Conservation (phyloP, 1,140 invertebrate species). For the Meloidogyne floridensis region DNA sequence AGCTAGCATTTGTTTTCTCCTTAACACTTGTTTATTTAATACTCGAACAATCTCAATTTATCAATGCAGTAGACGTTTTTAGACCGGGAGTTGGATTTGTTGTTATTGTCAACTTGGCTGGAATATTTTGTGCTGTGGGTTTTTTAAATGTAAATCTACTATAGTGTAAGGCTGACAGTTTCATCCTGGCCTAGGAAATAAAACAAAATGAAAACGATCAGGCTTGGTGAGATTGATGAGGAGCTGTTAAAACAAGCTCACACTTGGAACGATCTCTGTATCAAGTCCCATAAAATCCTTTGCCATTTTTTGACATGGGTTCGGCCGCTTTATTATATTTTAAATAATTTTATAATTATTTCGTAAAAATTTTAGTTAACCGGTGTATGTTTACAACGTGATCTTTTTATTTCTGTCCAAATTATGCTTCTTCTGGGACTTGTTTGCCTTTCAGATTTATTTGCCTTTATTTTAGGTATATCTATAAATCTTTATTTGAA, state of each 20-base stretch:
- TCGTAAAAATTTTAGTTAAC: slow-evolving; percentile 40
- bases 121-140: slow-evolving; percentile 50
- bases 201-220: background rate
- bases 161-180: no score
- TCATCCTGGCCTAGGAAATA: background rate
- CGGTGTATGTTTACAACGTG: slow-evolving; percentile 50
- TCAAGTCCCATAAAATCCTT: no score
- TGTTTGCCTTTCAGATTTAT: slow-evolving; percentile 50
- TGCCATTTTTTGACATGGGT: no score
- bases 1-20: slow-evolving; percentile 53
- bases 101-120: slow-evolving; percentile 44
- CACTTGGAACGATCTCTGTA: no score
- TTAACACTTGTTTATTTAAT: slow-evolving; percentile 48
- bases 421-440: slow-evolving; percentile 48
- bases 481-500: background rate
- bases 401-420: slow-evolving; percentile 46
- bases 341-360: background rate
- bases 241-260: no score
- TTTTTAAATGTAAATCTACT: background rate
- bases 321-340: no score
- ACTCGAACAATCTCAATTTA: slow-evolving; percentile 51
- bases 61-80: slow-evolving; percentile 53
- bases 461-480: slow-evolving; percentile 41
- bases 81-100: slow-evolving; percentile 50
- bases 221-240: no score